These are phyloP conservation scores for Polymixis flavicincta DNA, from an alignment of 2,888 invertebrate species.

Conservation along the genomic window DNA sequence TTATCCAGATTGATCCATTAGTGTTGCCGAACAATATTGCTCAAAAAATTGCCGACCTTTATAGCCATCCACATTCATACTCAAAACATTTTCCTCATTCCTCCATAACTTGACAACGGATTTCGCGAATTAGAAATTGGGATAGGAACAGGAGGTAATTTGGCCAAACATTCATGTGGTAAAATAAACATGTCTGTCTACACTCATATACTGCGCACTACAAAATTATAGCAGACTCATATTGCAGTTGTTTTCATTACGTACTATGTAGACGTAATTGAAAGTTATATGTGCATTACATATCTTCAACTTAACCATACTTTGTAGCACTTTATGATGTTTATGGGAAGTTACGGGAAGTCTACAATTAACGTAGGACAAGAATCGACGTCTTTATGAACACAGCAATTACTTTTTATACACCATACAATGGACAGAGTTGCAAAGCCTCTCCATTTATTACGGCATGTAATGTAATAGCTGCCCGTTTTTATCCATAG, in stretches of 20 bases:
- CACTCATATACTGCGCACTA: background rate
- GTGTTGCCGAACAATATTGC: too few relatives aligned
- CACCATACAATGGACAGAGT: constrained; percentile 11
- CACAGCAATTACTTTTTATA: constrained; percentile 32
- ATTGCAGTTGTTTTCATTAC: background rate
- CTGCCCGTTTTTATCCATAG: constrained; percentile 62
- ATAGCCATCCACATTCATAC: too few relatives aligned
- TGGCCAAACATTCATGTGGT: background rate
- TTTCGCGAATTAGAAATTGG: background rate
- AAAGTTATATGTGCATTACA: constrained; percentile 15
- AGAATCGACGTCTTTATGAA: constrained; percentile 22
- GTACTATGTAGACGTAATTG: too few relatives aligned
- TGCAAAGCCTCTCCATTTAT: constrained; percentile 54
- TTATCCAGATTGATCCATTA: too few relatives aligned
- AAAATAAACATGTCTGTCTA: background rate
- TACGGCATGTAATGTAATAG: constrained; percentile 24
- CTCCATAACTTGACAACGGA: too few relatives aligned
- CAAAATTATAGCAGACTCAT: background rate
- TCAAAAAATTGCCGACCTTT: too few relatives aligned
- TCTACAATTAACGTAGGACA: constrained; percentile 27
- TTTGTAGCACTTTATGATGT: constrained; percentile 14
- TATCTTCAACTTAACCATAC: constrained; percentile 22
- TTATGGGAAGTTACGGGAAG: constrained; percentile 29
- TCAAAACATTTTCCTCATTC: too few relatives aligned
- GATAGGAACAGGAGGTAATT: background rate